phyloP scores from a whole-genome alignment of 2,888 invertebrate species.

The Drosophila silvestris region DNA sequence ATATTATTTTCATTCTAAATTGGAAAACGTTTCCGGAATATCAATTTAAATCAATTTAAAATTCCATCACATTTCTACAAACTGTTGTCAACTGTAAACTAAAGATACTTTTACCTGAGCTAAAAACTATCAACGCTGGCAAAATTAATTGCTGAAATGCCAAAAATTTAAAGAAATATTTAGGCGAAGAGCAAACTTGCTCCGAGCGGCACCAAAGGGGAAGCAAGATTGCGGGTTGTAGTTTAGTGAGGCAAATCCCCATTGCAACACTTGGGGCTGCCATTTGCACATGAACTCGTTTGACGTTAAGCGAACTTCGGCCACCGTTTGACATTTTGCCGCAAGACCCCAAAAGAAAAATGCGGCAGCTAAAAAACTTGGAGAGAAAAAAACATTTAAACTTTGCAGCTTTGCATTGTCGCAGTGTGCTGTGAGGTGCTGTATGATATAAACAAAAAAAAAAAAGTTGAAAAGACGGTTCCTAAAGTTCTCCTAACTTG shows the following conservation, averaged over 20 bases:
- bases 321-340: constrained; percentile 80
- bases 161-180: constrained; percentile 52
- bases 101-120: constrained; percentile 15
- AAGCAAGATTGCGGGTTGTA: not conserved
- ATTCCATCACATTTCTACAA: not conserved
- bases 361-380: constrained; percentile 42
- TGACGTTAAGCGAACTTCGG: constrained; percentile 71
- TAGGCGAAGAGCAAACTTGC: constrained; percentile 62
- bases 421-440: constrained; percentile 35
- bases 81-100: constrained; percentile 15
- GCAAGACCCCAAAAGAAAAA: constrained; percentile 65
- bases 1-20: fast-evolving
- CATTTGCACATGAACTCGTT: constrained; percentile 71
- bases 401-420: constrained; percentile 79
- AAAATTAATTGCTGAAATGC: constrained; percentile 58
- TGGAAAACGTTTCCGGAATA: not conserved
- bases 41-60: not conserved
- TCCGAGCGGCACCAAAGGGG: not conserved
- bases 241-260: not conserved
- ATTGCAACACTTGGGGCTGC: constrained; percentile 55
- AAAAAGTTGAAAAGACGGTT: constrained; percentile 43
- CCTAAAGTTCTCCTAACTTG: constrained; percentile 44
- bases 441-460: not conserved
- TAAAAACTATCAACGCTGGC: constrained; percentile 30
- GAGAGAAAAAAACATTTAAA: constrained; percentile 62